phyloP scores from a whole-genome alignment of 2,888 invertebrate species.

The Erebia aethiops region DNA sequence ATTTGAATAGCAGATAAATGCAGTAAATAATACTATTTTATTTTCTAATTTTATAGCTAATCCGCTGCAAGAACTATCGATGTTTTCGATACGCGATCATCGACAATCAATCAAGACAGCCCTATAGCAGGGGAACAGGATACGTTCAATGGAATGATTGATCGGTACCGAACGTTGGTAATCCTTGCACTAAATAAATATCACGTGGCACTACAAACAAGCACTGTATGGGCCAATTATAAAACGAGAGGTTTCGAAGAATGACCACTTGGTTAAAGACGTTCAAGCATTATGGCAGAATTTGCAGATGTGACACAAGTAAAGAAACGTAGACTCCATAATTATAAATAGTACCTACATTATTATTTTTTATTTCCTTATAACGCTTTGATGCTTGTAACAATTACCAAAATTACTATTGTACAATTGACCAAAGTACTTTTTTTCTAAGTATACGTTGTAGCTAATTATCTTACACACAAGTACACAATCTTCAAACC shows the following conservation, averaged over 20 bases:
- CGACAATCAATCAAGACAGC: constrained; percentile 49
- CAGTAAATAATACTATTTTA: no score
- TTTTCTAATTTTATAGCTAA: no score
- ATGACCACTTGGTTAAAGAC: constrained; percentile 12
- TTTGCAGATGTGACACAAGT: background rate
- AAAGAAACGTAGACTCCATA: background rate
- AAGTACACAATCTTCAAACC: no score
- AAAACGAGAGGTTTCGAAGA: constrained; percentile 15
- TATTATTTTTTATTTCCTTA: no score
- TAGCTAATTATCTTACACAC: no score
- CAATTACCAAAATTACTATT: no score
- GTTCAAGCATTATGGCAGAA: constrained; percentile 2
- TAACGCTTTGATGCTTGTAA: no score
- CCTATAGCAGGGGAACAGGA: constrained; percentile 77
- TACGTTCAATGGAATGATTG: constrained; percentile 82
- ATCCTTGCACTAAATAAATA: constrained; percentile 79
- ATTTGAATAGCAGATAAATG: no score
- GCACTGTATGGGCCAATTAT: constrained; percentile 41
- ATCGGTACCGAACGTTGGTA: constrained; percentile 77
- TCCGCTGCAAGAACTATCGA: constrained; percentile 30
- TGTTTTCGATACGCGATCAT: constrained; percentile 48
- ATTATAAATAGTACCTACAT: no score
- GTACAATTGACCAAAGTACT: no score
- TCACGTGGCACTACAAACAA: constrained; percentile 55
- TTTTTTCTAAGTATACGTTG: no score